These are phyloP conservation scores for Drosophila melanica DNA, from an alignment of 1,140 invertebrate genomes.

Conservation along the genomic window DNA sequence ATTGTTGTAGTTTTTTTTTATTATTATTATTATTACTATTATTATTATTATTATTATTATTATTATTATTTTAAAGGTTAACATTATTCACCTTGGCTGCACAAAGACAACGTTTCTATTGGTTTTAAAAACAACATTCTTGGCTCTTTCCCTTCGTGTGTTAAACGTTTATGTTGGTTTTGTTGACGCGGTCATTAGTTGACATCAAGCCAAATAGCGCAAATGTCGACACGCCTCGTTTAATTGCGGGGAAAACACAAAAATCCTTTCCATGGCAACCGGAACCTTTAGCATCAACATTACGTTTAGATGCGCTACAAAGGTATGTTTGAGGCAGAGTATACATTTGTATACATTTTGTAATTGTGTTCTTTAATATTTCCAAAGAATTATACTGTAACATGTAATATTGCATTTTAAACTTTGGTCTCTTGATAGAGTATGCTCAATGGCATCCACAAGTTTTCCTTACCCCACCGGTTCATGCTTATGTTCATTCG, in stretches of 20 bases:
- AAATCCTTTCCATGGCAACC: conserved; percentile 6
- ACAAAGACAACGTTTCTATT: not conserved
- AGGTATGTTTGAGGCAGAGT: too few relatives aligned
- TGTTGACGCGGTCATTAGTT: conserved; percentile 35
- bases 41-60: too few relatives aligned
- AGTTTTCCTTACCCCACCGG: not conserved
- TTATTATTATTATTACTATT: too few relatives aligned
- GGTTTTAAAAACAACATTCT: too few relatives aligned
- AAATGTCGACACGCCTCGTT: conserved; percentile 38
- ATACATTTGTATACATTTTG: too few relatives aligned
- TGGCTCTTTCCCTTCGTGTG: not conserved
- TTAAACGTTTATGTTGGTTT: conserved; percentile 14
- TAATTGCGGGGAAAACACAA: conserved; percentile 12
- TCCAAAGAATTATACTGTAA: too few relatives aligned
- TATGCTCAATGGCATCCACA: not conserved
- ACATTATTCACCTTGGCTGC: not conserved
- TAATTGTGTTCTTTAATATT: too few relatives aligned
- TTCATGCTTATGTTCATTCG: not conserved
- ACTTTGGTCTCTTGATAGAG: too few relatives aligned
- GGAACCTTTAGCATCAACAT: conserved; percentile 17
- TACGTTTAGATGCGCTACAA: not conserved
- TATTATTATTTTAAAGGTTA: too few relatives aligned
- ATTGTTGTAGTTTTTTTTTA: too few relatives aligned
- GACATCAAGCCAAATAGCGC: conserved; percentile 23
- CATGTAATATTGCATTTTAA: too few relatives aligned